These are phyloP conservation scores for Isaurus tuberculatus DNA, from an alignment of 92 coral and sea anemone species.

Conservation along the genomic window DNA sequence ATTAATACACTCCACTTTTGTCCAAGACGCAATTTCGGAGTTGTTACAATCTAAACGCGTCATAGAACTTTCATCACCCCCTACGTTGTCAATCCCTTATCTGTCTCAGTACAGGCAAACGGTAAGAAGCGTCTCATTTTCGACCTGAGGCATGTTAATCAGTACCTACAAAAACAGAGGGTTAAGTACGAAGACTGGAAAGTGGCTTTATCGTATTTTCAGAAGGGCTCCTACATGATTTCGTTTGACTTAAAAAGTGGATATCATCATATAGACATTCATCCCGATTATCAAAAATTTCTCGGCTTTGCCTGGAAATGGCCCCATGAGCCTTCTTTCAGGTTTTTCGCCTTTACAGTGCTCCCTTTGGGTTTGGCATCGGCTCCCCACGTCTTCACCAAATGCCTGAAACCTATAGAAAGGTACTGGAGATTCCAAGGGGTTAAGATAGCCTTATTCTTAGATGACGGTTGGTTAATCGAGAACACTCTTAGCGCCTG, in stretches of 20 bases:
- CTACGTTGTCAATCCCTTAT: too few species aligned
- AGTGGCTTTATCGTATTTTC: too few species aligned
- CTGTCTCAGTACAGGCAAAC: too few species aligned
- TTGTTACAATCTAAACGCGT: not conserved
- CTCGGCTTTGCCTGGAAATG: not conserved
- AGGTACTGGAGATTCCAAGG: not conserved
- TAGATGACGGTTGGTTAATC: too few species aligned
- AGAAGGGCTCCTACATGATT: too few species aligned
- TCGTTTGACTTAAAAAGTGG: too few species aligned
- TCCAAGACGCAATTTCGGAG: conserved; percentile 27
- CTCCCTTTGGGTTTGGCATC: not conserved
- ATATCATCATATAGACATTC: not conserved
- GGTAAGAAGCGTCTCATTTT: not conserved
- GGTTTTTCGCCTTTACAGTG: not conserved
- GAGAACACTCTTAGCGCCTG: too few species aligned
- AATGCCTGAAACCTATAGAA: not conserved
- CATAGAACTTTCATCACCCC: too few species aligned
- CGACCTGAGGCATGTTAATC: not conserved
- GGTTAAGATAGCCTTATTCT: not conserved
- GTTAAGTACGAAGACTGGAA: too few species aligned
- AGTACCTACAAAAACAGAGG: too few species aligned
- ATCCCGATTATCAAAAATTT: not conserved
- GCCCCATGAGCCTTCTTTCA: not conserved
- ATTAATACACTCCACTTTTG: conserved; percentile 28
- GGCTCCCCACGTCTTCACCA: not conserved